Percentiles rank a stretch among this genome's conserved stretches.
phyloP scores from a whole-genome alignment of 2,888 invertebrate species.

The Drosophila pseudotalamancana region DNA sequence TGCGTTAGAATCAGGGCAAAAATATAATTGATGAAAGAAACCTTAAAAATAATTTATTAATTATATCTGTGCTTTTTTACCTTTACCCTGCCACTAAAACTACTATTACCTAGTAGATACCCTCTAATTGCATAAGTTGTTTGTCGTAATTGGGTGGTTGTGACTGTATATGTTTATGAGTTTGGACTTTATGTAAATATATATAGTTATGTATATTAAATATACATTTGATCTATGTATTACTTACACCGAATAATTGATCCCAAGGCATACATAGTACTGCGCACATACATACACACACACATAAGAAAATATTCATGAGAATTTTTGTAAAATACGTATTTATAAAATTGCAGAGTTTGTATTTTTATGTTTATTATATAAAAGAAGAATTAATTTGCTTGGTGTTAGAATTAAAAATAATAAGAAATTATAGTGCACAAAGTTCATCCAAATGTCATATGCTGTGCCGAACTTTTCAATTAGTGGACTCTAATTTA shows the following conservation, averaged over 20 bases:
- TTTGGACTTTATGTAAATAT: conserved; percentile 18
- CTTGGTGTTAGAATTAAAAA: conserved; percentile 25
- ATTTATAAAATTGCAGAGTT: conserved; percentile 45
- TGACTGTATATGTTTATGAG: conserved; percentile 39
- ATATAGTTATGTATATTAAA: conserved; percentile 11
- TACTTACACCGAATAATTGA: conserved; percentile 96
- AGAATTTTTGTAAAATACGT: conserved; percentile 56
- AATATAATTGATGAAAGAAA: not conserved
- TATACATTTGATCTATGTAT: conserved; percentile 56
- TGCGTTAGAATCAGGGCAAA: conserved; percentile 8
- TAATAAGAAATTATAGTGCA: conserved; percentile 31
- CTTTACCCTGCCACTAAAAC: not conserved
- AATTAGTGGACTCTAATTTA: conserved; percentile 15
- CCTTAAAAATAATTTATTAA: conserved; percentile 2
- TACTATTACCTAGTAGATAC: not conserved
- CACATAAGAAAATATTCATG: conserved; percentile 56
- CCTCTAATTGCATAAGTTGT: conserved; percentile 5
- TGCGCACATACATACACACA: conserved; percentile 80
- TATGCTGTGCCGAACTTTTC: conserved; percentile 25
- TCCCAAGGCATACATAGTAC: conserved; percentile 95
- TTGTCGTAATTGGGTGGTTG: conserved; percentile 20
- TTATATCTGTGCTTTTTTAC: conserved; percentile 20
- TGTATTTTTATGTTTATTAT: conserved; percentile 44
- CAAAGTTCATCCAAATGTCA: conserved; percentile 34
- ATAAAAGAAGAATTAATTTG: conserved; percentile 13